These are phyloP conservation scores for Casuarius casuarius DNA, from an alignment of 2,113 vertebrate species.

Conservation along the genomic window DNA sequence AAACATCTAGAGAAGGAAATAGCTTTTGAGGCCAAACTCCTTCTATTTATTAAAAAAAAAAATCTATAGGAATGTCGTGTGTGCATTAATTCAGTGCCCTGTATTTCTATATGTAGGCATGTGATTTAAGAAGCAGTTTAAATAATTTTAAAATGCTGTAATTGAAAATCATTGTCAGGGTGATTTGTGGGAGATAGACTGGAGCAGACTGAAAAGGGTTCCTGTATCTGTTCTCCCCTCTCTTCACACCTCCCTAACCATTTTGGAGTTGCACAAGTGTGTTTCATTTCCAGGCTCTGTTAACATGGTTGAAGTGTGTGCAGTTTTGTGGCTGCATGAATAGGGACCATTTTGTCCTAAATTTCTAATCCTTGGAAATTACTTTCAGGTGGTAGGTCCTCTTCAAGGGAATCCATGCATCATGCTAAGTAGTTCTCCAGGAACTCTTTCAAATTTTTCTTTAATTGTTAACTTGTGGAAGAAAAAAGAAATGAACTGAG, in stretches of 20 bases:
- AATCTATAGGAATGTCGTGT: neutral
- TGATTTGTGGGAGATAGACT: neutral
- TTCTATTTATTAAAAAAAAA: neutral
- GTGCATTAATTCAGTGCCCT: neutral
- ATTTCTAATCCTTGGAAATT: neutral
- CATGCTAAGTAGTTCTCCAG: neutral
- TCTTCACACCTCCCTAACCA: neutral
- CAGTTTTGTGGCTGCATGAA: neutral
- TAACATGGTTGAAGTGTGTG: neutral
- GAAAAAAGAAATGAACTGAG: neutral
- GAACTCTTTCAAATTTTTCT: neutral
- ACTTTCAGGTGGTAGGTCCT: neutral
- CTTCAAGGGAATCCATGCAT: neutral
- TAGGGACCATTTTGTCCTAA: neutral
- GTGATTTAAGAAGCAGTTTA: neutral
- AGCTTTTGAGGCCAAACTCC: neutral
- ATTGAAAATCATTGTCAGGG: neutral
- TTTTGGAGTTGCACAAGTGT: neutral
- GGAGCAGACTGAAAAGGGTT: neutral
- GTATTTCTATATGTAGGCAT: neutral
- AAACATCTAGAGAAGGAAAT: neutral
- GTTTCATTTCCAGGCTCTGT: neutral
- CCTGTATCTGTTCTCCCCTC: neutral
- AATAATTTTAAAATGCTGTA: neutral
- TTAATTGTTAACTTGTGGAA: neutral